A percentile compares a stretch with the other conserved stretches of the same genome.
Evolutionary conservation across 2,888 invertebrate genomes (phyloP).

Genomic region (Eupithecia centaureata): DNA sequence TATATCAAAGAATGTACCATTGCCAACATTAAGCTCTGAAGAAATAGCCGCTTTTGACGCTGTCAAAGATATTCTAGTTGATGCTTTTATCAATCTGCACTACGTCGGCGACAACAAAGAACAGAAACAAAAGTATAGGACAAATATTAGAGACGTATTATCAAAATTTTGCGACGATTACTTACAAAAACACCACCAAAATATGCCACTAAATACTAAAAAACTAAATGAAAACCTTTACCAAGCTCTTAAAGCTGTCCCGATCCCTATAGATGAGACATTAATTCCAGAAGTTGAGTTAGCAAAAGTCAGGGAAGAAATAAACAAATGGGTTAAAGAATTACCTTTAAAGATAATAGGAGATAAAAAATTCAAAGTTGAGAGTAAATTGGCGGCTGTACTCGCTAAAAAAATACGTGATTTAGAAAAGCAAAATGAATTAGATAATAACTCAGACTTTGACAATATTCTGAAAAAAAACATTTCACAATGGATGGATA

Average conservation of each 20-base stretch:
- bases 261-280: slow-evolving; percentile 54
- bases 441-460: slow-evolving; percentile 34
- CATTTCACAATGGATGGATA: slow-evolving; percentile 55
- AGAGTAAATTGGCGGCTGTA: slow-evolving; percentile 53
- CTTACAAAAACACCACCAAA: slow-evolving; percentile 52
- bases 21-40: slow-evolving; percentile 45
- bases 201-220: slow-evolving; percentile 46
- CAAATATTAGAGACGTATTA: slow-evolving; percentile 55
- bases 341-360: slow-evolving; percentile 49
- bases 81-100: slow-evolving; percentile 64
- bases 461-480: slow-evolving; percentile 48
- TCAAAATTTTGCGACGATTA: slow-evolving; percentile 60
- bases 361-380: slow-evolving; percentile 45
- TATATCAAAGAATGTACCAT: slow-evolving; percentile 56
- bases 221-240: slow-evolving; percentile 56
- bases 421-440: slow-evolving; percentile 52
- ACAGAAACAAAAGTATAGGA: slow-evolving; percentile 49
- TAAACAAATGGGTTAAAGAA: slow-evolving; percentile 56
- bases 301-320: slow-evolving; percentile 55
- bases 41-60: slow-evolving; percentile 56
- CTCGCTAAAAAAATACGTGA: slow-evolving; percentile 58
- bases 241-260: slow-evolving; percentile 54
- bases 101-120: slow-evolving; percentile 49
- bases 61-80: slow-evolving; percentile 62
- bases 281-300: slow-evolving; percentile 56